Conservation (phyloP, 2,113 vertebrate species). For the Chlorodrepanis virens region DNA sequence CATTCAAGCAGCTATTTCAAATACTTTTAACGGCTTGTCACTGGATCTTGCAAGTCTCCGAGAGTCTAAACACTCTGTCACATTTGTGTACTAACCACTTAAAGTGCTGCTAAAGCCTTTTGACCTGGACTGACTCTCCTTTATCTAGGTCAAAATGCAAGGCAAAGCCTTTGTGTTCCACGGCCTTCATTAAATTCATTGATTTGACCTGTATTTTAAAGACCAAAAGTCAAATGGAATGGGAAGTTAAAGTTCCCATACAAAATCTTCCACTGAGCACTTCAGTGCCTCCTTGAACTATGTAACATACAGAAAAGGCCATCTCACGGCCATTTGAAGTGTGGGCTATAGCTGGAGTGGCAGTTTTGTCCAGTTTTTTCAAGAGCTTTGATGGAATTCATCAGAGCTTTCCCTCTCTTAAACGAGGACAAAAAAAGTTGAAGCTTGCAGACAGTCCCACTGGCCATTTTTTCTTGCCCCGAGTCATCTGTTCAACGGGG, state of each 20-base stretch:
- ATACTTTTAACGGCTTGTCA: slow-evolving; percentile 99
- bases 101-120: slow-evolving; percentile 91
- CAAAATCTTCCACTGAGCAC: slow-evolving; percentile 82
- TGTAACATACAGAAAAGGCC: slow-evolving; percentile 74
- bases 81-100: slow-evolving; percentile 99
- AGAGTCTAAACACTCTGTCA: slow-evolving; percentile 93
- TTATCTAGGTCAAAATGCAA: slow-evolving; percentile 98
- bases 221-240: slow-evolving; percentile 97
- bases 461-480: not conserved
- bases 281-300: slow-evolving; percentile 76
- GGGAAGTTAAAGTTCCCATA: slow-evolving; percentile 93
- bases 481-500: not conserved
- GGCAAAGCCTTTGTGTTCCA: slow-evolving; percentile 89
- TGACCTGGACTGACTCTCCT: slow-evolving; percentile 96
- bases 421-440: slow-evolving; percentile 31
- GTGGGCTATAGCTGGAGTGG: slow-evolving; percentile 75
- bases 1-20: slow-evolving; percentile 88
- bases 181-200: slow-evolving; percentile 99
- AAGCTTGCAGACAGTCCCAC: not conserved
- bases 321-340: slow-evolving; percentile 80
- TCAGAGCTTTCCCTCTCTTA: slow-evolving; percentile 11
- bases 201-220: slow-evolving; percentile 99
- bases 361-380: slow-evolving; percentile 54
- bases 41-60: slow-evolving; percentile 84
- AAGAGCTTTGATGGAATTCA: slow-evolving; percentile 47